These are phyloP conservation scores for Crotalus helleri DNA, from an alignment of 2,113 vertebrate genomes.

Conservation along the genomic window DNA sequence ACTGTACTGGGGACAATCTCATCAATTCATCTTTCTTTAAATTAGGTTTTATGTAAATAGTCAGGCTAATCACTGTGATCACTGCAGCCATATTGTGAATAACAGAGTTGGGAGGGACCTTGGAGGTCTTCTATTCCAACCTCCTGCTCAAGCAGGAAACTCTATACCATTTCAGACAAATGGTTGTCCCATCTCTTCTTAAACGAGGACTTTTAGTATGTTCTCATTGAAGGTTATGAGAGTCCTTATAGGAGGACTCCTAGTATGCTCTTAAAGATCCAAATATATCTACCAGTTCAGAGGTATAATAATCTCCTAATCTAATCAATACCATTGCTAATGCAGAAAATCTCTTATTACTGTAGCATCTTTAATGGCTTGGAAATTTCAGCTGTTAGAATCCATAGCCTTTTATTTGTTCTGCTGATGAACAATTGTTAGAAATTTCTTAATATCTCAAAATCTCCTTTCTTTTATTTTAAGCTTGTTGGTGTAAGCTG, in stretches of 20 bases:
- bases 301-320: neutral
- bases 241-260: neutral
- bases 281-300: neutral
- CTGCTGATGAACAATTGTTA: neutral
- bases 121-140: neutral
- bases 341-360: neutral
- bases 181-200: neutral
- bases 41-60: neutral
- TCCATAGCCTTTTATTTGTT: neutral
- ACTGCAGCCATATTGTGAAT: neutral
- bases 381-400: neutral
- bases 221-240: neutral
- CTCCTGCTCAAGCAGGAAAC: neutral
- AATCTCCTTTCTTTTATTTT: neutral
- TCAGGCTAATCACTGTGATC: neutral
- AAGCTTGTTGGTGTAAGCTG: neutral
- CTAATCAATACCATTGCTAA: neutral
- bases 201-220: neutral
- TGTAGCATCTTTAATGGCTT: neutral
- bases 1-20: neutral
- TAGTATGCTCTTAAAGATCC: neutral
- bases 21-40: neutral
- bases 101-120: neutral
- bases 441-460: neutral
- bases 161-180: neutral